These are phyloP conservation scores for Callionymus lyra DNA, from an alignment of 2,113 vertebrate genomes.

Conservation along the genomic window DNA sequence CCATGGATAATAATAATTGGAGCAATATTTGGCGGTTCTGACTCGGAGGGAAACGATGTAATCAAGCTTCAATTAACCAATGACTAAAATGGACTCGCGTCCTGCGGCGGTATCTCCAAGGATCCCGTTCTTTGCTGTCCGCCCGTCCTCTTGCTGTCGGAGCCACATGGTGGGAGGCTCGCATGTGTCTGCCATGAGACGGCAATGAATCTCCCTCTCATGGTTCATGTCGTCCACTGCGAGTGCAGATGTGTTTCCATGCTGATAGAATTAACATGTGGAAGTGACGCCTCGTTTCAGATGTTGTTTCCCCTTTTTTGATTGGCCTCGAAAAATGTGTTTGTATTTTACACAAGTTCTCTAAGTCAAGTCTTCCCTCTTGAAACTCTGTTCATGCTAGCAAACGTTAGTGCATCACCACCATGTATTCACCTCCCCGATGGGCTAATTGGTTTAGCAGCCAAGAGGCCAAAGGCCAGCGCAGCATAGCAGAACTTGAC, in stretches of 20 bases:
- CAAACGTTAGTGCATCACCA: slow-evolving; percentile 16
- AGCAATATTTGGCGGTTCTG: slow-evolving; percentile 51
- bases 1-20: slow-evolving; percentile 53
- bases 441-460: slow-evolving; percentile 77
- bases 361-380: no score
- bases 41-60: slow-evolving; percentile 50
- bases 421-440: slow-evolving; percentile 65
- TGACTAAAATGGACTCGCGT: slow-evolving; percentile 53
- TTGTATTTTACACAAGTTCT: no score
- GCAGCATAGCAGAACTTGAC: slow-evolving; percentile 66
- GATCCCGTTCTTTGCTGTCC: slow-evolving; percentile 24
- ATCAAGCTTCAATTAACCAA: slow-evolving; percentile 66
- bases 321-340: no score
- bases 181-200: slow-evolving; percentile 9
- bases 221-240: slow-evolving; percentile 4
- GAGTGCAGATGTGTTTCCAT: slow-evolving; percentile 51
- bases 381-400: slow-evolving; percentile 14
- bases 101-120: slow-evolving; percentile 39
- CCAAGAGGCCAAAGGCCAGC: slow-evolving; percentile 62
- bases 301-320: no score
- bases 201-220: background rate
- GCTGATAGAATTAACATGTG: slow-evolving; percentile 66
- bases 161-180: no score
- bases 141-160: no score
- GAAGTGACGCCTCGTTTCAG: slow-evolving; percentile 57